Conservation (phyloP, 2,888 invertebrate genomes). For the Dasypolia templi region DNA sequence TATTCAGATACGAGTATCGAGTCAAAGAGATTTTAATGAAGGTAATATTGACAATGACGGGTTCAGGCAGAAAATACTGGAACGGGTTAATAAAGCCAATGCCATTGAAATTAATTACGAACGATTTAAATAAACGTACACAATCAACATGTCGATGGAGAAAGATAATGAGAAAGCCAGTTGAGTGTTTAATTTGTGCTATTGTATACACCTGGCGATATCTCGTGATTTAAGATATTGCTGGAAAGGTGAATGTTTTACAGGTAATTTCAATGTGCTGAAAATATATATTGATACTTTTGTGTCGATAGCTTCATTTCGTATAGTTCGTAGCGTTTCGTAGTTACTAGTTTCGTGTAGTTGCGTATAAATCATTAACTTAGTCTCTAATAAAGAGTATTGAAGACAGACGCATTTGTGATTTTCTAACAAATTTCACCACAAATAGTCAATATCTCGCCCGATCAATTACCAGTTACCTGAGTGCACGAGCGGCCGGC, state of each 20-base stretch:
- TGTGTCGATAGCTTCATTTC: too few relatives aligned
- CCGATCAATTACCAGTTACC: too few relatives aligned
- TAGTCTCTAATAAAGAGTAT: too few relatives aligned
- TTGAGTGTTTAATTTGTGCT: conserved; percentile 13
- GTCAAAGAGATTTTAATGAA: conserved; percentile 59
- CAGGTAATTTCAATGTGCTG: background rate
- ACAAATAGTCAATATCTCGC: too few relatives aligned
- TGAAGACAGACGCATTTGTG: too few relatives aligned
- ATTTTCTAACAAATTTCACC: too few relatives aligned
- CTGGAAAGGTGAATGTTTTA: conserved; percentile 8
- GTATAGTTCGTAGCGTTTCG: too few relatives aligned
- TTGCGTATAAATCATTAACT: too few relatives aligned
- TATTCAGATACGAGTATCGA: conserved; percentile 11
- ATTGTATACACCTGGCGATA: conserved; percentile 2
- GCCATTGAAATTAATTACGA: conserved; percentile 30
- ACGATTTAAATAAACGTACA: conserved; percentile 18
- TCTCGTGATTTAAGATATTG: conserved; percentile 5
- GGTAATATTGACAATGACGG: conserved; percentile 32
- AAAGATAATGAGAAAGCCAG: conserved; percentile 14
- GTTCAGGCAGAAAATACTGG: conserved; percentile 29
- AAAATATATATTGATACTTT: background rate
- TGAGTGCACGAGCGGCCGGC: too few relatives aligned
- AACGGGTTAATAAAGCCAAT: background rate
- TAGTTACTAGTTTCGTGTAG: too few relatives aligned
- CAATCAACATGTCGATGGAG: conserved; percentile 9